Base-by-base conservation (phyloP, 1,140 invertebrate species). In the Drosophila saltans region DNA sequence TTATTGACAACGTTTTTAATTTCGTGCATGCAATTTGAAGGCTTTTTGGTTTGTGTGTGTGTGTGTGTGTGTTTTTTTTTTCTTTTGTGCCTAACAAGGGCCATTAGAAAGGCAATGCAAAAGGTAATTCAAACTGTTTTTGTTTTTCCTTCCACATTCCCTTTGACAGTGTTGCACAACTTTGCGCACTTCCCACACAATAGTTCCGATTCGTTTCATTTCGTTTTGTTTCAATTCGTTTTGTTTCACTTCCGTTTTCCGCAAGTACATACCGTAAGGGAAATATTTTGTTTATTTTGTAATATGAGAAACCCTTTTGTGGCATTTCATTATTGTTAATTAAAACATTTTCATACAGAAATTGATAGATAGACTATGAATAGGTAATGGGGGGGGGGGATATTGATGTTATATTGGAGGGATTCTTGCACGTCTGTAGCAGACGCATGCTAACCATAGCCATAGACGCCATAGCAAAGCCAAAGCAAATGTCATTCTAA, bases 351-450 rank as follows among this genome's bases (percentile, higher is more conserved):
- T 81, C 64, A 26, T 1, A 26, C 21, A 21, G 2, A 21, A 45
- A 16, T 11, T n/a, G 41, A n/a, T n/a, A n/a, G 41, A n/a, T n/a
- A n/a, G 41, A 16, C 11, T 4, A 43, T 3, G 11, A 3, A n/a
- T 11, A 43, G 41, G 41, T 39, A 16, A 16, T 16, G n/a, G 41
- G 16, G 7, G 45, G 16, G 16, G 16, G 16, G 16, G 16, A 16
- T 16, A 16, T 16, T 16, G 16, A 16, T 16, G 16, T 16, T 16
- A 16, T 7, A 16, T 9, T 43, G 41, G 39, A 36, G 45, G 39
- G 65, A 88, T 88, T 89, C 80, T 88, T 74, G 66, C 83, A 88
- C 83, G 83, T 83, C 43, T 40, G 16, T 39, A 43, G n/a, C 63
- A 57, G 48, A 77, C 76, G 83, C 75, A 77, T 74, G 77, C 67